These are phyloP conservation scores for Streptopelia turtur DNA, from an alignment of 2,797 vertebrate genomes.

Conservation along the genomic window DNA sequence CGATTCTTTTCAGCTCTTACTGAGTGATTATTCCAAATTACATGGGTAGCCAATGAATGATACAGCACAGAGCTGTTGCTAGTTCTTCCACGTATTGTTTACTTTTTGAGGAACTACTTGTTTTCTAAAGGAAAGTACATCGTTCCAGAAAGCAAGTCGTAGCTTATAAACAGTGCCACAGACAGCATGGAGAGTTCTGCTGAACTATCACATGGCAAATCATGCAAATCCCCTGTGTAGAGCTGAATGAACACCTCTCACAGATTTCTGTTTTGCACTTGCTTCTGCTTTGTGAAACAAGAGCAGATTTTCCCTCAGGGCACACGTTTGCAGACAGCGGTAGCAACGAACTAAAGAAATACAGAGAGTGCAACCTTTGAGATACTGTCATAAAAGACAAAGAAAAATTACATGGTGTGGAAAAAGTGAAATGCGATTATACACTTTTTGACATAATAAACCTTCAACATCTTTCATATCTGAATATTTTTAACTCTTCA, in stretches of 20 bases:
- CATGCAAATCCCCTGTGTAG: neutral
- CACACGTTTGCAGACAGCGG: neutral
- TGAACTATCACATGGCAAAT: slow-evolving; percentile 19
- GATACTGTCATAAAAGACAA: slow-evolving; percentile 1
- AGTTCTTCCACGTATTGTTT: neutral
- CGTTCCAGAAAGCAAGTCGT: neutral
- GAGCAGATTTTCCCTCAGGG: neutral
- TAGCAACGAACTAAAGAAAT: slow-evolving; percentile 22
- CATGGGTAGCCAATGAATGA: neutral
- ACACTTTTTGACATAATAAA: neutral
- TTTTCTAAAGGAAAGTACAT: slow-evolving; percentile 10
- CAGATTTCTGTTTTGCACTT: slow-evolving; percentile 17
- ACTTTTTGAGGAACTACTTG: slow-evolving; percentile 6
- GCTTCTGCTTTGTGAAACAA: slow-evolving; percentile 26
- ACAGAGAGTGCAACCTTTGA: neutral
- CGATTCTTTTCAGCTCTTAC: neutral
- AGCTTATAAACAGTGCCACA: slow-evolving; percentile 3
- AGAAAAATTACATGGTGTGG: neutral
- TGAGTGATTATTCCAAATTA: neutral
- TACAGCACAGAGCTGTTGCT: neutral
- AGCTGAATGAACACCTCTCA: slow-evolving; percentile 31
- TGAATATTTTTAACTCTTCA: neutral
- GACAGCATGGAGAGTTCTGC: slow-evolving; percentile 36
- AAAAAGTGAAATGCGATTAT: slow-evolving; percentile 1
- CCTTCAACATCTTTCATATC: slow-evolving; percentile 1